Conservation (phyloP, 2,888 invertebrate species). For the Smittia sp. region DNA sequence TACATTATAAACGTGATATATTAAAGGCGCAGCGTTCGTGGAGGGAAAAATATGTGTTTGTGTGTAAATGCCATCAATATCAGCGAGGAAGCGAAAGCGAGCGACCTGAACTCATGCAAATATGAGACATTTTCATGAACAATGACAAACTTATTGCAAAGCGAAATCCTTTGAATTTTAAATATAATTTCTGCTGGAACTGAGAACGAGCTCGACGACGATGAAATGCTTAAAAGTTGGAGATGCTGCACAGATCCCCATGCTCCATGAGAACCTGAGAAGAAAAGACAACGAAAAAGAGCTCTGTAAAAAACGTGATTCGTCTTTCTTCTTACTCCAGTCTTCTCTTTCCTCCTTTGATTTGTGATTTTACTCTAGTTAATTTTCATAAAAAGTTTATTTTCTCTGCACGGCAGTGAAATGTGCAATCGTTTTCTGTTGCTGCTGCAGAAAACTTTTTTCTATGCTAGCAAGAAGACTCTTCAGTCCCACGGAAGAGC, state of each 20-base stretch:
- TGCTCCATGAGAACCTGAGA: constrained; percentile 33
- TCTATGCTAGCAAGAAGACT: neutral
- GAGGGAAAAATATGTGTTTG: constrained; percentile 9
- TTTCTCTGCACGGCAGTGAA: neutral
- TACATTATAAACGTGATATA: constrained; percentile 41
- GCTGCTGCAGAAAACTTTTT: neutral
- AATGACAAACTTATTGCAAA: constrained; percentile 40
- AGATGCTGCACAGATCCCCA: neutral
- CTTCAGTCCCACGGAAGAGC: constrained; percentile 14
- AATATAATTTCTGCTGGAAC: neutral
- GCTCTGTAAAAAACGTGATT: constrained; percentile 36
- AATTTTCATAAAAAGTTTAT: constrained; percentile 17
- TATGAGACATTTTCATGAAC: constrained; percentile 38
- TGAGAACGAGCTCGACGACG: constrained; percentile 11
- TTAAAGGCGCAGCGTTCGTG: constrained; percentile 22
- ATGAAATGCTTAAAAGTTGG: neutral
- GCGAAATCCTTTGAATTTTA: constrained; percentile 33
- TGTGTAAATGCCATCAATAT: constrained; percentile 41
- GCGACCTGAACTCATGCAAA: constrained; percentile 28
- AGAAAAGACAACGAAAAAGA: constrained; percentile 10
- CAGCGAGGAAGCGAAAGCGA: neutral
- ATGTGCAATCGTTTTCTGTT: constrained; percentile 8
- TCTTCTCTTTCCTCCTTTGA: constrained; percentile 17
- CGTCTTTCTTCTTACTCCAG: constrained; percentile 18
- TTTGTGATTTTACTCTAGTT: constrained; percentile 41